Evolutionary conservation across 2,113 vertebrate species (phyloP).

Genomic region (Junco hyemalis): DNA sequence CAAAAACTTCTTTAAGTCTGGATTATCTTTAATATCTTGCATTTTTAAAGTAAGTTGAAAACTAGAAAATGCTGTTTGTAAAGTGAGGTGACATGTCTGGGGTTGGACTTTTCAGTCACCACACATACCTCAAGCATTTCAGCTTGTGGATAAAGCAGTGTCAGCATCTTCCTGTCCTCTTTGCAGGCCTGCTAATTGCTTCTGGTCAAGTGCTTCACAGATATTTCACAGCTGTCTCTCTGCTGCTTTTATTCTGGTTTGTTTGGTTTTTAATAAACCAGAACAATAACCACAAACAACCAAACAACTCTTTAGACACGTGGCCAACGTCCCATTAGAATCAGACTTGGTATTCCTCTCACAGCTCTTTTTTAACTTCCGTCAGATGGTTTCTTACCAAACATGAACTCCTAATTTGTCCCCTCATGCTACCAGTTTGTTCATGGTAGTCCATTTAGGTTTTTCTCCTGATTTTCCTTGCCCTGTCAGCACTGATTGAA

Average conservation of each 20-base stretch:
- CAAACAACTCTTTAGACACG: background rate
- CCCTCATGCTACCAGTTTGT: background rate
- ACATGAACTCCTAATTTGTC: background rate
- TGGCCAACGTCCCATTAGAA: fast-evolving
- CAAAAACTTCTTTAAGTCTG: background rate
- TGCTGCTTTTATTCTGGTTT: background rate
- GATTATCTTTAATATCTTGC: background rate
- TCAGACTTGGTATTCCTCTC: background rate
- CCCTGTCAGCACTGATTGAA: background rate
- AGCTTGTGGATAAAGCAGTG: background rate
- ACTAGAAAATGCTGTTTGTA: background rate
- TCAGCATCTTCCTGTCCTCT: background rate
- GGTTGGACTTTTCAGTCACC: background rate
- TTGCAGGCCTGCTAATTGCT: background rate
- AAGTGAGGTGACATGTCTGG: background rate
- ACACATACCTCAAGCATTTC: background rate
- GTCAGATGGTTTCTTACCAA: background rate
- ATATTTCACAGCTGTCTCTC: background rate
- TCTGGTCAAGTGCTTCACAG: background rate
- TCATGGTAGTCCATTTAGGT: background rate
- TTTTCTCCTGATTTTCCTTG: background rate
- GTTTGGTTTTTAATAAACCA: background rate
- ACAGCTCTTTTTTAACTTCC: background rate
- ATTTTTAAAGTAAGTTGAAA: background rate
- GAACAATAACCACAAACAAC: background rate